A percentile compares a stretch with the other conserved stretches of the same genome.
Conservation (phyloP, 2,797 vertebrate species). For the Masticophis lateralis region DNA sequence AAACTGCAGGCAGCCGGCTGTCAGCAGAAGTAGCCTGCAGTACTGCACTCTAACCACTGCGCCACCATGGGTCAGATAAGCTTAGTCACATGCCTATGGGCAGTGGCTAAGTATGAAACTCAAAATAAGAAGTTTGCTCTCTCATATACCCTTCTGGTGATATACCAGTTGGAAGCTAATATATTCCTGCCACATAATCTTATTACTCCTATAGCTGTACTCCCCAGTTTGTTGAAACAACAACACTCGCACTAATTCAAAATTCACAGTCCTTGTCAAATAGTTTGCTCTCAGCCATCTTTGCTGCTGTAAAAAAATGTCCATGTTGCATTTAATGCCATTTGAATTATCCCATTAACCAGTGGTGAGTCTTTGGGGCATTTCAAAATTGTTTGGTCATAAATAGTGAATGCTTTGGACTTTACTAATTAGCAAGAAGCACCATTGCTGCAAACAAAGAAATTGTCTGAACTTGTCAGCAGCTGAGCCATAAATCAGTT, state of each 20-base stretch:
- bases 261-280: constrained; percentile 50
- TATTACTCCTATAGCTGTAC: constrained; percentile 32
- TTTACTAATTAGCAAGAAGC: constrained; percentile 61
- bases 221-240: constrained; percentile 2
- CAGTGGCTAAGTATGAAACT: not conserved
- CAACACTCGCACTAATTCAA: constrained; percentile 23
- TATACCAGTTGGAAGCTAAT: not conserved
- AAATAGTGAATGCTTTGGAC: constrained; percentile 55
- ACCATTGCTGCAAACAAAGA: constrained; percentile 45
- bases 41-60: too few relatives aligned
- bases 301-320: constrained; percentile 35
- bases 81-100: not conserved
- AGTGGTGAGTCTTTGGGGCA: constrained; percentile 37
- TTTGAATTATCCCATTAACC: constrained; percentile 45
- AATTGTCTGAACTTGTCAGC: constrained; percentile 54
- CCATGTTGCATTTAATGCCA: constrained; percentile 50
- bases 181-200: not conserved
- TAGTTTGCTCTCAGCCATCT: constrained; percentile 47
- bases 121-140: not conserved
- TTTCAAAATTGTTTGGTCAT: constrained; percentile 48
- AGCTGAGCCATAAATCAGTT: constrained; percentile 57
- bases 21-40: too few relatives aligned
- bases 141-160: not conserved
- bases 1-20: too few relatives aligned
- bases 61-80: not conserved